Percentiles rank a stretch among this genome's conserved stretches.
These are phyloP conservation scores for Pterostichus madidus DNA, from an alignment of 2,888 invertebrate species.

Conservation along the genomic window DNA sequence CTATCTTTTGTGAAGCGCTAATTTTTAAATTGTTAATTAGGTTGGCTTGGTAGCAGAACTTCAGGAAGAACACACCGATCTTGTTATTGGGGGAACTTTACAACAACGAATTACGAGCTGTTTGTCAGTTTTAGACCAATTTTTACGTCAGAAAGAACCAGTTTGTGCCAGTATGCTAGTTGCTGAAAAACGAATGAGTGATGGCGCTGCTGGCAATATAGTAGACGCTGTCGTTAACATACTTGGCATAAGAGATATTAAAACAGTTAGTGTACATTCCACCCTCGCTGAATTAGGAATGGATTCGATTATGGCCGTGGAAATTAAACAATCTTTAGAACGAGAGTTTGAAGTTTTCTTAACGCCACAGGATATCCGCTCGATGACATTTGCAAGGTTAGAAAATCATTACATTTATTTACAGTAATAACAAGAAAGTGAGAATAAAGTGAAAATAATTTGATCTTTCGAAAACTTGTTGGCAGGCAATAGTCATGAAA, in stretches of 20 bases:
- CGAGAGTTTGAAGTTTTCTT: slow-evolving; percentile 93
- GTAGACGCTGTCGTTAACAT: slow-evolving; percentile 86
- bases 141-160: slow-evolving; percentile 84
- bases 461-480: no score
- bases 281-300: slow-evolving; percentile 95
- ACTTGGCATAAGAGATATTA: slow-evolving; percentile 83
- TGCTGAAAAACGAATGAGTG: slow-evolving; percentile 87
- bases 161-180: slow-evolving; percentile 92
- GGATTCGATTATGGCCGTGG: slow-evolving; percentile 98
- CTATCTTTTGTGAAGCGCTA: no score
- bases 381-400: slow-evolving; percentile 86
- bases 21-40: slow-evolving; percentile 68
- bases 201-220: slow-evolving; percentile 82
- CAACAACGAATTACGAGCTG: slow-evolving; percentile 85
- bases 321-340: slow-evolving; percentile 95
- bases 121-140: slow-evolving; percentile 81
- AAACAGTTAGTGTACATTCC: slow-evolving; percentile 84
- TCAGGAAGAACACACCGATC: slow-evolving; percentile 76
- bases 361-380: slow-evolving; percentile 91
- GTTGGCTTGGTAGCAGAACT: slow-evolving; percentile 84
- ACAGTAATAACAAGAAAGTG: no score
- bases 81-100: slow-evolving; percentile 81
- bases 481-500: no score
- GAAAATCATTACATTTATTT: no score
- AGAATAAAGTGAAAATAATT: no score